Evolutionary conservation across 2,888 invertebrate species (phyloP).

Genomic region (Cryptosula pallasiana): DNA sequence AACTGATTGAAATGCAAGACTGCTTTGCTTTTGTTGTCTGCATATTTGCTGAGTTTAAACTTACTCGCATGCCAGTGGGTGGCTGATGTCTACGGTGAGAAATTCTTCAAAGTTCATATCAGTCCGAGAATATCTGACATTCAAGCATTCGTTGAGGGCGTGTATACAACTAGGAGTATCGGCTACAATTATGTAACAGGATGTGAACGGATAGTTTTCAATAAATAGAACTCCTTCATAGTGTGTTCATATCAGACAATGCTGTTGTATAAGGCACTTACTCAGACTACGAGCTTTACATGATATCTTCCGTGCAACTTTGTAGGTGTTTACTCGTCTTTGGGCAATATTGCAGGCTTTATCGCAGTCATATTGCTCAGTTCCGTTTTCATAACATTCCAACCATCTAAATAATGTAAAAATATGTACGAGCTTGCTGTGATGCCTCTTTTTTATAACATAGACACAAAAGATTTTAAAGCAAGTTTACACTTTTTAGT

Average conservation of each 20-base stretch:
- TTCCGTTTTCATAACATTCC: constrained; percentile 5
- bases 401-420: too few relatives aligned
- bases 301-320: not conserved
- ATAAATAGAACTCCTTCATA: too few relatives aligned
- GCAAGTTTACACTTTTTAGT: too few relatives aligned
- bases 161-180: not conserved
- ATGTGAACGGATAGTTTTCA: too few relatives aligned
- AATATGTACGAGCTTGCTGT: too few relatives aligned
- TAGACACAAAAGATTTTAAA: too few relatives aligned
- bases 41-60: too few relatives aligned
- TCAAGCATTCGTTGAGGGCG: not conserved
- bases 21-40: too few relatives aligned
- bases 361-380: not conserved
- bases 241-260: too few relatives aligned
- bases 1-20: too few relatives aligned
- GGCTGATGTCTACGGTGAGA: not conserved
- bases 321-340: constrained; percentile 11
- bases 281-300: not conserved
- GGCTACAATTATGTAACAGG: not conserved
- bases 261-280: not conserved
- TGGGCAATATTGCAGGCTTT: constrained; percentile 4
- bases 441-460: too few relatives aligned
- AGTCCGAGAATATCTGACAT: not conserved
- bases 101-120: constrained; percentile 22
- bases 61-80: not conserved